Percentiles rank a stretch among this genome's conserved stretches.
Conservation (phyloP, 2,113 vertebrate species). For the Amazona vittata region DNA sequence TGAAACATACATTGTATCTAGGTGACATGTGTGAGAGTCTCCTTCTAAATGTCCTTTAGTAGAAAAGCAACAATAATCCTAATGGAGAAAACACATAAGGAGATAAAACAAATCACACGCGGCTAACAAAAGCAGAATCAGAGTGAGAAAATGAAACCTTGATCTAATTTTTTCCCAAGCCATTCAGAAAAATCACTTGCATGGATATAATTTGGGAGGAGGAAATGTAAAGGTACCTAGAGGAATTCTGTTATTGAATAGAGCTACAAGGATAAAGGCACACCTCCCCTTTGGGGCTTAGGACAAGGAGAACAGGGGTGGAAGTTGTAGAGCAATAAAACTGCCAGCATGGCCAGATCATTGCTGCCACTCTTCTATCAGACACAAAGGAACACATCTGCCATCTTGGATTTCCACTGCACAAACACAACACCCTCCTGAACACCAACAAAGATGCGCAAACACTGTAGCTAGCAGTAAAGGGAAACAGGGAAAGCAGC, state of each 20-base stretch:
- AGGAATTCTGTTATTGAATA: neutral
- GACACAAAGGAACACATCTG: neutral
- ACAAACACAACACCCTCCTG: neutral
- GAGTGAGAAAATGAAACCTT: neutral
- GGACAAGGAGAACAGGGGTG: neutral
- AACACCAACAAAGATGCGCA: neutral
- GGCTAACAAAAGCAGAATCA: neutral
- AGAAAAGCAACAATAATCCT: neutral
- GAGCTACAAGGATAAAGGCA: neutral
- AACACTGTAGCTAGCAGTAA: neutral
- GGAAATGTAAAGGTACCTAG: neutral
- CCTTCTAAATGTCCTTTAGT: neutral
- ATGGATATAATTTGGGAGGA: neutral
- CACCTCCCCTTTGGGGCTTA: neutral
- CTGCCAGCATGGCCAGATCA: neutral
- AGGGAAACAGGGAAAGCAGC: neutral
- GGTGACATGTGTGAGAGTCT: neutral
- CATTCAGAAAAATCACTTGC: neutral
- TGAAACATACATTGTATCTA: neutral
- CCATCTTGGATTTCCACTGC: neutral
- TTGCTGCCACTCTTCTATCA: neutral
- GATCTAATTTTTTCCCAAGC: neutral
- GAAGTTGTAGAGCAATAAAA: neutral
- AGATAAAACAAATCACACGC: neutral
- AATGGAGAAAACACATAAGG: neutral